Conservation (phyloP, 2,888 invertebrate species). For the Cynaeus angustus region DNA sequence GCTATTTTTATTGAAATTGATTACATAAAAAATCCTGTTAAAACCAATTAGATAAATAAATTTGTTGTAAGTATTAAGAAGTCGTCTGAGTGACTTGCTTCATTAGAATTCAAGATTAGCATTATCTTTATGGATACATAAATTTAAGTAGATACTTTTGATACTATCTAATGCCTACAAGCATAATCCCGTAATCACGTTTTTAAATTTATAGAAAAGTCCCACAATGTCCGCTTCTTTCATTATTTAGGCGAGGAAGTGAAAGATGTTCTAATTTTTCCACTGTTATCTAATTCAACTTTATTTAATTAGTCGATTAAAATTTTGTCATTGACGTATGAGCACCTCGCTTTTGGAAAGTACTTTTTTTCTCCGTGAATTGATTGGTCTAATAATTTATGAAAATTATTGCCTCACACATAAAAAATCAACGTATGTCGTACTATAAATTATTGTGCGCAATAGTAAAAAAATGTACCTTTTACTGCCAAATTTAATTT, state of each 20-base stretch:
- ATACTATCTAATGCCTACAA: no score
- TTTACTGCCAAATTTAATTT: slow-evolving; percentile 29
- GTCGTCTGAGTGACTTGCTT: slow-evolving; percentile 21
- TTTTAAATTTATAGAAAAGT: no score
- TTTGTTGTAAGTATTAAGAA: slow-evolving; percentile 40
- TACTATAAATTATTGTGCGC: slow-evolving; percentile 18
- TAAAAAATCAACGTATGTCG: slow-evolving; percentile 6
- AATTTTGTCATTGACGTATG: slow-evolving; percentile 23
- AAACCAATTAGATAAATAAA: slow-evolving; percentile 35
- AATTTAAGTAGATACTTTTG: slow-evolving; percentile 31
- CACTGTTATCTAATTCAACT: slow-evolving; percentile 24
- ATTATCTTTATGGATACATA: slow-evolving; percentile 33
- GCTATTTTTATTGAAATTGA: slow-evolving; percentile 26
- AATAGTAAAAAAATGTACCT: slow-evolving; percentile 11
- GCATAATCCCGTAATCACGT: no score
- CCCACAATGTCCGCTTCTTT: no score
- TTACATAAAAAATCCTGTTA: slow-evolving; percentile 24
- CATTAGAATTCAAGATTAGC: slow-evolving; percentile 37
- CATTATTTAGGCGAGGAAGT: no score
- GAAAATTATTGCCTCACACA: slow-evolving; percentile 25
- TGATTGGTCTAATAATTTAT: slow-evolving; percentile 18
- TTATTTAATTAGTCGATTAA: slow-evolving; percentile 20
- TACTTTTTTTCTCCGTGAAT: neutral
- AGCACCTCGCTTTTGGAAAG: slow-evolving; percentile 18
- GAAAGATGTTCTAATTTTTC: slow-evolving; percentile 6